These are phyloP conservation scores for Anser cygnoides DNA, from an alignment of 2,113 vertebrate species.

Conservation along the genomic window DNA sequence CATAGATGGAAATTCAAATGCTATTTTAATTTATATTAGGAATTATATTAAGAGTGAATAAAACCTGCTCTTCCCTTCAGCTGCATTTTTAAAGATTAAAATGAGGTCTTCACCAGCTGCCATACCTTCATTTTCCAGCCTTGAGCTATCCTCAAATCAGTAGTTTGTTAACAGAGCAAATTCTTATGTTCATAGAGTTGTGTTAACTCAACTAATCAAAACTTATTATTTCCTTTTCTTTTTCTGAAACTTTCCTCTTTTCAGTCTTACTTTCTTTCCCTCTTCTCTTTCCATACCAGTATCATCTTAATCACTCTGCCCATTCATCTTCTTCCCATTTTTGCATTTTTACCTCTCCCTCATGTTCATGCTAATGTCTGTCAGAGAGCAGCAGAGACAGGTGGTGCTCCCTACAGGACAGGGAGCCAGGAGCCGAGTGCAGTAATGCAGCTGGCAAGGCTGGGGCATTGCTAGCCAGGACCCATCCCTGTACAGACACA, in stretches of 20 bases:
- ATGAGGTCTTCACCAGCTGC: background rate
- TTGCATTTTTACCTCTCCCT: background rate
- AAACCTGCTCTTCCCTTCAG: background rate
- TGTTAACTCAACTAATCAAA: background rate
- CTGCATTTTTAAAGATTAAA: background rate
- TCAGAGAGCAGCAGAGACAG: background rate
- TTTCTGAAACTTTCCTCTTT: background rate
- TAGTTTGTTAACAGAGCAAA: background rate
- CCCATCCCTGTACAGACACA: background rate
- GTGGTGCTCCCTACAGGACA: background rate
- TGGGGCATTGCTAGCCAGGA: background rate
- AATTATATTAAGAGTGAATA: background rate
- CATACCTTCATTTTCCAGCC: background rate
- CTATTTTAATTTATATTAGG: background rate
- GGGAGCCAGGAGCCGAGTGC: background rate
- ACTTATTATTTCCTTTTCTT: background rate
- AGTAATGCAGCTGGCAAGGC: rapidly evolving
- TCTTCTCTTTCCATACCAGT: background rate
- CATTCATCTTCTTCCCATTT: background rate
- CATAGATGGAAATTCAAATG: background rate
- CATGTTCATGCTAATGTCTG: background rate
- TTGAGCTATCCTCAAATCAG: background rate
- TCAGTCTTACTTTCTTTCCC: background rate
- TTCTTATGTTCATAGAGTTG: background rate
- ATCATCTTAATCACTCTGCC: background rate